These are phyloP conservation scores for Dryadula phaetusa DNA, from an alignment of 2,888 invertebrate genomes.

Conservation along the genomic window DNA sequence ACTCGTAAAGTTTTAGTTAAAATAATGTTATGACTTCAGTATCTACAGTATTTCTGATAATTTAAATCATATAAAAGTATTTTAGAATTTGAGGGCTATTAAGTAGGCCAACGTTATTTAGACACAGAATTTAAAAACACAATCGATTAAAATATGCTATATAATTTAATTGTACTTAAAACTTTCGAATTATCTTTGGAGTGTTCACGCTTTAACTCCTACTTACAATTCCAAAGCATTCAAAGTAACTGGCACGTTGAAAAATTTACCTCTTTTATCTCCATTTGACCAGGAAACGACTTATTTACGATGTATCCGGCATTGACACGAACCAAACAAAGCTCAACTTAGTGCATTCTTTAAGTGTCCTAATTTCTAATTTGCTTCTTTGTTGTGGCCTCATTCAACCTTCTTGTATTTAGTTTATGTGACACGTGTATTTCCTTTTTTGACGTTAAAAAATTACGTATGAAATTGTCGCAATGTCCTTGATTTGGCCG, in stretches of 20 bases:
- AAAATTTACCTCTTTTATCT: constrained; percentile 67
- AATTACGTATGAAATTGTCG: constrained; percentile 42
- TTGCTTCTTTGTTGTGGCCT: constrained; percentile 57
- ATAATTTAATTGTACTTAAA: no score
- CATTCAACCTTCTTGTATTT: constrained; percentile 56
- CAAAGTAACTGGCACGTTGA: constrained; percentile 53
- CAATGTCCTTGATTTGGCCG: constrained; percentile 67
- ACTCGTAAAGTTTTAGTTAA: constrained; percentile 58
- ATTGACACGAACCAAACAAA: constrained; percentile 51
- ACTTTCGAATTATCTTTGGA: constrained; percentile 47
- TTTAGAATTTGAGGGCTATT: background rate
- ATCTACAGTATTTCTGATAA: constrained; percentile 9
- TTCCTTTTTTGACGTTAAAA: constrained; percentile 39
- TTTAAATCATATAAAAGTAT: background rate
- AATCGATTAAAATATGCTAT: constrained; percentile 30
- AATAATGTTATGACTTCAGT: constrained; percentile 9
- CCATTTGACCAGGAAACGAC: constrained; percentile 62
- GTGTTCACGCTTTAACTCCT: constrained; percentile 43
- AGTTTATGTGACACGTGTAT: constrained; percentile 49
- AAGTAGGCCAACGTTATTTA: constrained; percentile 13
- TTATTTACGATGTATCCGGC: constrained; percentile 60
- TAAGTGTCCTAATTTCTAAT: constrained; percentile 55
- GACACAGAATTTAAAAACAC: background rate
- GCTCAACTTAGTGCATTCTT: constrained; percentile 47
- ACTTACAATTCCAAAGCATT: constrained; percentile 27